These are phyloP conservation scores for Sylvilagus bachmani DNA, from an alignment of 2,113 vertebrate genomes.

Conservation along the genomic window DNA sequence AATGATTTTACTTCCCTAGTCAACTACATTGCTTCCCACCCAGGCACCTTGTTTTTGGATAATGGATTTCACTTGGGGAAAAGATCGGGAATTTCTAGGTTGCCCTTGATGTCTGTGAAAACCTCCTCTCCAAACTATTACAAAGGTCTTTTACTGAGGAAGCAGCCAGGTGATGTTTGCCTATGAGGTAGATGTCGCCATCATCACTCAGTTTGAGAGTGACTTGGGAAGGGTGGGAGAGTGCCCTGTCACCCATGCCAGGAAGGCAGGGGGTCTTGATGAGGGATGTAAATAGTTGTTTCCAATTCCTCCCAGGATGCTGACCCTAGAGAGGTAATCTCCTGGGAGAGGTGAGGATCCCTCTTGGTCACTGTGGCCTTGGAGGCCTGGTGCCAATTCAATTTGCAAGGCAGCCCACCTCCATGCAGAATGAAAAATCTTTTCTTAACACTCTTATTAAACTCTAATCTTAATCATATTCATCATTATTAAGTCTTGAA, in stretches of 20 bases:
- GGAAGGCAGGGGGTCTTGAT: neutral
- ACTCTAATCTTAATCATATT: slow-evolving; percentile 89
- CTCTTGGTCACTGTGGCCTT: neutral
- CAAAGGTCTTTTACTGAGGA: neutral
- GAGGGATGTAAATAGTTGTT: neutral
- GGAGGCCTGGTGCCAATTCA: slow-evolving; percentile 80
- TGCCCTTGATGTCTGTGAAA: neutral
- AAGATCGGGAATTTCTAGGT: neutral
- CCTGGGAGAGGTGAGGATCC: neutral
- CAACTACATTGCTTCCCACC: neutral
- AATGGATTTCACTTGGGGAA: neutral
- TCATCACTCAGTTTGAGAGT: accelerated
- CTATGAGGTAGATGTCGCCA: neutral
- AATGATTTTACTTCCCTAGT: neutral
- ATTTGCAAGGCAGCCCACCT: slow-evolving; percentile 83
- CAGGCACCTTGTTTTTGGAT: no score
- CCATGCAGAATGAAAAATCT: slow-evolving; percentile 87
- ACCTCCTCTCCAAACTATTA: neutral
- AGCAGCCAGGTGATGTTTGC: neutral
- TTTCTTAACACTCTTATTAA: slow-evolving; percentile 89
- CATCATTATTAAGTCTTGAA: slow-evolving; percentile 89
- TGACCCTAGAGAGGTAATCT: neutral
- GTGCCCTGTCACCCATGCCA: neutral
- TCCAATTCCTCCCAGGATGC: neutral
- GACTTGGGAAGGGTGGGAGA: neutral